Evolutionary conservation across 2,113 vertebrate genomes (phyloP).

Genomic region (Etia nguti): DNA sequence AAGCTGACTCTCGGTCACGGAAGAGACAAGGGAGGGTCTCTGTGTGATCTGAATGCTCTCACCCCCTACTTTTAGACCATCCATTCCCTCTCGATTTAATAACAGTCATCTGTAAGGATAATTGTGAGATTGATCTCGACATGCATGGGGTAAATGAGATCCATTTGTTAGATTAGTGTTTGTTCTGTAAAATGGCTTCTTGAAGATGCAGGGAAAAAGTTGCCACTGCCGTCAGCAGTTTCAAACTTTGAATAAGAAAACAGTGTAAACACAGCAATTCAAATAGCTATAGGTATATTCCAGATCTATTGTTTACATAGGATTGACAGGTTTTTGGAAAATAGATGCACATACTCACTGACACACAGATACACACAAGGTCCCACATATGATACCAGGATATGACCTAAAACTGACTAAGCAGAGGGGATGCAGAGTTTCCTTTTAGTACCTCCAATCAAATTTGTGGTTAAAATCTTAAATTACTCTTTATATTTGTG

Average conservation of each 20-base stretch:
- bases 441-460: not conserved
- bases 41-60: not conserved
- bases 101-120: constrained; percentile 45
- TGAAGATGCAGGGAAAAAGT: not conserved
- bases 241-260: not conserved
- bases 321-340: not conserved
- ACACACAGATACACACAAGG: not conserved
- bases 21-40: not conserved
- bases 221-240: not conserved
- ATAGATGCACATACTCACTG: not conserved
- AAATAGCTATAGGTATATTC: not conserved
- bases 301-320: not conserved
- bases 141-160: constrained; percentile 30
- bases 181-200: not conserved
- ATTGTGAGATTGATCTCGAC: constrained; percentile 47
- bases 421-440: not conserved
- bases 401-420: not conserved
- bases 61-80: not conserved
- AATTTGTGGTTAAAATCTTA: not conserved
- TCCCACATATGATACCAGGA: not conserved
- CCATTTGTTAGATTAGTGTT: constrained; percentile 35
- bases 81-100: constrained; percentile 19
- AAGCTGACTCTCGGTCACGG: constrained; percentile 18
- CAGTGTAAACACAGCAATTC: not conserved
- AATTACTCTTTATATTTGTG: not conserved